Evolutionary conservation across 2,113 vertebrate genomes (phyloP).

Genomic region (Siniperca knerii): DNA sequence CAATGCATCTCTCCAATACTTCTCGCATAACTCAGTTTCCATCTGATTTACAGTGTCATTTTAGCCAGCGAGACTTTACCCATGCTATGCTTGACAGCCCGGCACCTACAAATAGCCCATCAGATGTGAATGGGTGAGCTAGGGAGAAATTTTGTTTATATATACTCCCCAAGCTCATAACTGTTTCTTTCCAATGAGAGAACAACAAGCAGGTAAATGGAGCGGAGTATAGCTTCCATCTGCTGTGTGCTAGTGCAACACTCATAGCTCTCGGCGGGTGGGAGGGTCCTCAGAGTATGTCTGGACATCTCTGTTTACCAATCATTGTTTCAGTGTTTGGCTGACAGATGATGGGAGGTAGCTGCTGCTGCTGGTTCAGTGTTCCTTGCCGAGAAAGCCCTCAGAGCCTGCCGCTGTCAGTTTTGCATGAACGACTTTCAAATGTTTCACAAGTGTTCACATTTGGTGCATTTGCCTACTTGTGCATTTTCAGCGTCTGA

Average conservation of each 20-base stretch:
- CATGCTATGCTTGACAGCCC: conserved; percentile 52
- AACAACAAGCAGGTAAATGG: conserved; percentile 75
- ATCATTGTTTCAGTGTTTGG: conserved; percentile 60
- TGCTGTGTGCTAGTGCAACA: conserved; percentile 53
- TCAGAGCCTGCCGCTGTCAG: conserved; percentile 71
- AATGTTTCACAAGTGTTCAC: conserved; percentile 40
- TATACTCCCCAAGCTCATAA: conserved; percentile 69
- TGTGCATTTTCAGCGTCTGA: conserved; percentile 12
- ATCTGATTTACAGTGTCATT: conserved; percentile 72
- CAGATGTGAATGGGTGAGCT: conserved; percentile 69
- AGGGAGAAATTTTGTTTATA: conserved; percentile 67
- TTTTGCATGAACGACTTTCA: conserved; percentile 67
- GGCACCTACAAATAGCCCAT: conserved; percentile 68
- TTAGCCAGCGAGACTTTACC: conserved; percentile 56
- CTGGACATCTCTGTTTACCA: conserved; percentile 73
- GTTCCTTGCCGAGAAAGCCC: conserved; percentile 58
- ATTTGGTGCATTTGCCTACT: conserved; percentile 17
- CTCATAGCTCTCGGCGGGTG: conserved; percentile 50
- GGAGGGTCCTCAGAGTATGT: conserved; percentile 47
- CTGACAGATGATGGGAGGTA: conserved; percentile 66
- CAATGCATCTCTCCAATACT: conserved; percentile 57
- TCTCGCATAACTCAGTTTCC: conserved; percentile 59
- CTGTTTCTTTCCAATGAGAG: conserved; percentile 66
- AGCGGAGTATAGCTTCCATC: conserved; percentile 75
- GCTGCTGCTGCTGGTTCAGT: conserved; percentile 45